These are phyloP conservation scores for Hypomecis atomaria DNA, from an alignment of 2,888 invertebrate genomes.

Conservation along the genomic window DNA sequence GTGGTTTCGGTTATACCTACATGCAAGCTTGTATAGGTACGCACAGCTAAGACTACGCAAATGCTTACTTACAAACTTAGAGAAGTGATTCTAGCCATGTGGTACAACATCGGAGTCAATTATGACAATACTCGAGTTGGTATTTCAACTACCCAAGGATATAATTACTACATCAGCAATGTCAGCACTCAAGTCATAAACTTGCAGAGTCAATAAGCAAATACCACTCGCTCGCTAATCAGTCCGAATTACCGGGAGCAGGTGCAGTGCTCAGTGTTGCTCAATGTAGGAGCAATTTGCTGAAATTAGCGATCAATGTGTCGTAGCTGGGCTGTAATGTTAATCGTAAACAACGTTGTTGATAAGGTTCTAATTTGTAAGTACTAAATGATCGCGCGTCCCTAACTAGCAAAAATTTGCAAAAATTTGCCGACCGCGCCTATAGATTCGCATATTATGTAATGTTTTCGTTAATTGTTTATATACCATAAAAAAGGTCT, in stretches of 20 bases:
- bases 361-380: not conserved
- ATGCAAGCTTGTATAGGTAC: too few relatives aligned
- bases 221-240: conserved; percentile 50
- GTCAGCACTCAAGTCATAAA: conserved; percentile 14
- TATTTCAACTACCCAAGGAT: not conserved
- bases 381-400: not conserved
- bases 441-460: too few relatives aligned
- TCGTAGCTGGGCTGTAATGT: conserved; percentile 14
- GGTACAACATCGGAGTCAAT: too few relatives aligned
- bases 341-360: conserved; percentile 1
- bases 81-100: too few relatives aligned
- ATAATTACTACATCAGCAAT: not conserved
- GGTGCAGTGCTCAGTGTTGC: conserved; percentile 49
- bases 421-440: too few relatives aligned
- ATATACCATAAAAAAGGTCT: too few relatives aligned
- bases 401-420: too few relatives aligned
- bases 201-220: conserved; percentile 37
- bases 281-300: conserved; percentile 44
- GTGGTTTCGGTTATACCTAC: too few relatives aligned
- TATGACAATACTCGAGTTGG: too few relatives aligned
- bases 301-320: conserved; percentile 44
- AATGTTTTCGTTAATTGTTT: too few relatives aligned
- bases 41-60: too few relatives aligned
- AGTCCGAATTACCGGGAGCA: conserved; percentile 51
- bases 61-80: too few relatives aligned